These are phyloP conservation scores for Rhinella marina DNA, from an alignment of 2,797 vertebrate species.

Conservation along the genomic window DNA sequence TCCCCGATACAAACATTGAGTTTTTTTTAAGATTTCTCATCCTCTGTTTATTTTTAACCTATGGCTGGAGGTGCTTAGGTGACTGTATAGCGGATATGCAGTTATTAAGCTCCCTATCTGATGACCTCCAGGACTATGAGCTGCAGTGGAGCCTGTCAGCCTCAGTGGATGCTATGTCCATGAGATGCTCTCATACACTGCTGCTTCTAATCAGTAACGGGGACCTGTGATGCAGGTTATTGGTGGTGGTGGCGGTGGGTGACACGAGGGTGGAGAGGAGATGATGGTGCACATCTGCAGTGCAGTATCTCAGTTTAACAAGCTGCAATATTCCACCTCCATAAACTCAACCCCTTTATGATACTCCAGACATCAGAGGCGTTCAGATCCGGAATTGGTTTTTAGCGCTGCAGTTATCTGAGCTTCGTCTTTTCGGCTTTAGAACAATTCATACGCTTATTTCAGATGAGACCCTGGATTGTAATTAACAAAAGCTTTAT, in stretches of 20 bases:
- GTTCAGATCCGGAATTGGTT: constrained; percentile 14
- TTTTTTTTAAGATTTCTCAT: neutral
- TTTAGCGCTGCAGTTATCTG: neutral
- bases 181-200: constrained; percentile 14
- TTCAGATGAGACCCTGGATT: constrained; percentile 10
- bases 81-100: neutral
- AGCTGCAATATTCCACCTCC: constrained; percentile 23
- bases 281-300: constrained; percentile 17
- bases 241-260: neutral
- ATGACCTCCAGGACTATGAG: constrained; percentile 31
- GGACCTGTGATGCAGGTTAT: neutral
- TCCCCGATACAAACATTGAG: neutral
- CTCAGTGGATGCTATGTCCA: constrained; percentile 21
- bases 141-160: neutral
- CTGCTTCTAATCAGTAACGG: constrained; percentile 25
- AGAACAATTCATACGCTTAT: neutral
- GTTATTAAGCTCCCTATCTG: neutral
- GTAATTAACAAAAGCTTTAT: constrained; percentile 1
- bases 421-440: neutral
- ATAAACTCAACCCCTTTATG: constrained; percentile 27
- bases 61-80: neutral
- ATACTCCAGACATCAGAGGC: constrained; percentile 23
- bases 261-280: neutral
- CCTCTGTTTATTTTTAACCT: neutral
- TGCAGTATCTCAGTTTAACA: constrained; percentile 22